Base-by-base conservation (phyloP, 2,888 invertebrate species). In the Conomelus anceps region DNA sequence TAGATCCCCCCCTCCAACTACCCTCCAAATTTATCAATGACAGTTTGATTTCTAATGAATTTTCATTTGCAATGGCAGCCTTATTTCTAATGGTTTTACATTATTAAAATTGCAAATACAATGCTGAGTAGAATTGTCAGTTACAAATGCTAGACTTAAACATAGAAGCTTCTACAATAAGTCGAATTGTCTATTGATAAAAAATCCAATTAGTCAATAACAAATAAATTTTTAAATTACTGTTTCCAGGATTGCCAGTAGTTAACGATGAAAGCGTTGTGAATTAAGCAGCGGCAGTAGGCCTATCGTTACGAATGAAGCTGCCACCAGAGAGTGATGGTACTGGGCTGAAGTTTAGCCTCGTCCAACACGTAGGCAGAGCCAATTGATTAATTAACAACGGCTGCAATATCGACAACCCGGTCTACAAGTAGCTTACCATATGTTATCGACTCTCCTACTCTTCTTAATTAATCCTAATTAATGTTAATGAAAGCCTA, bases 381-480 rank as follows among this genome's bases (percentile, higher is more conserved):
- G 63, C 13, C 63, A 63, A 63, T 63, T 63, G 63, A 63, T 63
- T 63, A 63, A 63, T 63, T 63, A 63, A 63, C 63, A 63, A 63
- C 63, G 20, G 63, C 63, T 63, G 63, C 63, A 13, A 17, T 13
- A 34, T 34, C 34, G 63, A n/a, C 63, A 63, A n/a, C n/a, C 63
- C 63, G n/a, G 63, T 63, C 63, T 9, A 34, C 34, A 9, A 34
- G 34, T 34, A 34, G 34, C 34, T 63, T 63, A 63, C 63, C 63
- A 63, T 63, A 63, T 63, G 63, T 63, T 63, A 63, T 63, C 63
- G 88, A 63, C 63, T 63, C 41, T 41, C 41, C 41, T 3, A 41
- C 41, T 41, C 63, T n/a, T 63, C 63, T 90, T 91, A 91, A 90
- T 91, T 91, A 89, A 91, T 90, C 88, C 91, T 90, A 91, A 90